Conservation (phyloP, 2,888 invertebrate species). For the Tipula vernalis region DNA sequence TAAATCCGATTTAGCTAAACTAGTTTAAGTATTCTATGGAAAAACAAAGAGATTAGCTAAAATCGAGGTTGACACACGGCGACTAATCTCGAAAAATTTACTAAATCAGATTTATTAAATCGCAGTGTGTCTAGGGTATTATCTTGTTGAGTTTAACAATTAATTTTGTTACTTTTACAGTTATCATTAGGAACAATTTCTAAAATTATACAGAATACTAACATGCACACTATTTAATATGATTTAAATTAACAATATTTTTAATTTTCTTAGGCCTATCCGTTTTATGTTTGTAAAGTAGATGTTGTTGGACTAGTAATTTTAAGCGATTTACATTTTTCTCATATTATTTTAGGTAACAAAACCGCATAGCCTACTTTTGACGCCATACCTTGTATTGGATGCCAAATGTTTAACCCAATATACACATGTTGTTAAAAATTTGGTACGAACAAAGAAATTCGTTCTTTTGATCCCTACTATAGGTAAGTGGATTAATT, state of each 20-base stretch:
- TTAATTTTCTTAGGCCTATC: not conserved
- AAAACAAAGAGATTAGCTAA: too few species aligned
- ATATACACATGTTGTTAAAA: slow-evolving; percentile 65
- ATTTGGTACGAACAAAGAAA: slow-evolving; percentile 66
- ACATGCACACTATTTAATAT: not conserved
- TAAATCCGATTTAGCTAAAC: too few species aligned
- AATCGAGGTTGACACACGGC: too few species aligned
- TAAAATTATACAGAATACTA: too few species aligned
- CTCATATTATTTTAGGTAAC: slow-evolving; percentile 12
- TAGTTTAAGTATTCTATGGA: too few species aligned
- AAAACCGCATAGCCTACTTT: slow-evolving; percentile 28
- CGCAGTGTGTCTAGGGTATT: too few species aligned
- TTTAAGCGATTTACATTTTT: not conserved
- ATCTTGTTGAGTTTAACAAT: too few species aligned
- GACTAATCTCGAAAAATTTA: too few species aligned
- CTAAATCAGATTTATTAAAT: too few species aligned
- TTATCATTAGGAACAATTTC: too few species aligned
- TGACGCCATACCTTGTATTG: slow-evolving; percentile 79
- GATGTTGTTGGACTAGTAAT: not conserved
- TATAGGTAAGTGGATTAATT: slow-evolving; percentile 50
- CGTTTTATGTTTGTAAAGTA: slow-evolving; percentile 4
- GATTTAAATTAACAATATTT: not conserved
- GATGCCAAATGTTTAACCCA: slow-evolving; percentile 71
- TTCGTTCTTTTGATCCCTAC: slow-evolving; percentile 82
- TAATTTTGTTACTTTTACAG: too few species aligned